Evolutionary conservation across 1,140 invertebrate species (phyloP).

Genomic region (Diachasmimorpha longicaudata): DNA sequence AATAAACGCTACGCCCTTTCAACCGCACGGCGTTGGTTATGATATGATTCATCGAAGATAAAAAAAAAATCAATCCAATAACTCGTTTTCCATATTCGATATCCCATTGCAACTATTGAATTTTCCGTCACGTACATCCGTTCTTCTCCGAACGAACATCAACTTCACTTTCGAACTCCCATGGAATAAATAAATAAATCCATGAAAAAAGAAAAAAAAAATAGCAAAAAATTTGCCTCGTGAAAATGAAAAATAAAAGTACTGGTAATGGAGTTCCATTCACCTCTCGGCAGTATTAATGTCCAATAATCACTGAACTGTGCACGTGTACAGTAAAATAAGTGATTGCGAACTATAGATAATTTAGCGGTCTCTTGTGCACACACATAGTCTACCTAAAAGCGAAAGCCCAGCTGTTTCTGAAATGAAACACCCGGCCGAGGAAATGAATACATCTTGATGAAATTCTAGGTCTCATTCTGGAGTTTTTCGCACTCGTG

Average conservation of each 20-base stretch:
- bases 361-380: neutral
- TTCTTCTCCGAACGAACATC: neutral
- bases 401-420: neutral
- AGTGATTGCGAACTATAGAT: neutral
- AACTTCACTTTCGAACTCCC: neutral
- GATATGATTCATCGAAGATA: too few species aligned
- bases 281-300: neutral
- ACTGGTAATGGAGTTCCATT: neutral
- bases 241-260: neutral
- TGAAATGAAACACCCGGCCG: neutral
- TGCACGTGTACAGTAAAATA: neutral
- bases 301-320: neutral
- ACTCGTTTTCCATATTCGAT: neutral
- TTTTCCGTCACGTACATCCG: conserved; percentile 22
- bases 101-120: conserved; percentile 1
- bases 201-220: neutral
- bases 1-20: too few species aligned
- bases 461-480: conserved; percentile 7
- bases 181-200: neutral
- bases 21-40: too few species aligned
- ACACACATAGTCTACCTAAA: neutral
- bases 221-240: neutral
- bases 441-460: neutral
- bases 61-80: too few species aligned
- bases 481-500: neutral